Conservation (phyloP, 2,888 invertebrate genomes). For the Notodonta dromedarius region DNA sequence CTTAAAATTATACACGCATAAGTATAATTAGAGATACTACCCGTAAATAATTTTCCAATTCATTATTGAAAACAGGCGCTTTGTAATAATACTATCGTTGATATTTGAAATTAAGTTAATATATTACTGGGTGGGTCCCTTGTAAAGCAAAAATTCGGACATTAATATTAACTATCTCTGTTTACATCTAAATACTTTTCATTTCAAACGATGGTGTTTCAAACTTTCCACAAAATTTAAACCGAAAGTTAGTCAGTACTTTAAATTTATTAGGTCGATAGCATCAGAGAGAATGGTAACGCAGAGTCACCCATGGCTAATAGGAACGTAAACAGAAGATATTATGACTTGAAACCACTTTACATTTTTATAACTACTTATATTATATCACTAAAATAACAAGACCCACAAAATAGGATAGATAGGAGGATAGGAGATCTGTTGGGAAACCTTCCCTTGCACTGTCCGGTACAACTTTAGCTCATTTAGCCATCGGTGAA, state of each 20-base stretch:
- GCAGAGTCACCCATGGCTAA: conserved; percentile 7
- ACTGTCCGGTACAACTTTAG: too few species aligned
- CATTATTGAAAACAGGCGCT: too few species aligned
- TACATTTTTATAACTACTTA: background rate
- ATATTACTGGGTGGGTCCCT: background rate
- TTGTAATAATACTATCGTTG: too few species aligned
- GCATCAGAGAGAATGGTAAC: conserved; percentile 12
- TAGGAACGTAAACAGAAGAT: conserved; percentile 3
- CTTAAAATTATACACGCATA: too few species aligned
- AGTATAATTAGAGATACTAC: too few species aligned
- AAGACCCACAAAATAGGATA: too few species aligned
- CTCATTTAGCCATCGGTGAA: too few species aligned
- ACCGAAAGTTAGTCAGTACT: conserved; percentile 14
- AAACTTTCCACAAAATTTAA: conserved; percentile 13
- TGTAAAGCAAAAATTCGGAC: background rate
- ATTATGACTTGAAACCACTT: conserved; percentile 4
- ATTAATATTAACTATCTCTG: conserved; percentile 10
- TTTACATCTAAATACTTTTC: conserved; percentile 1
- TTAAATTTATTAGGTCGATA: conserved; percentile 18
- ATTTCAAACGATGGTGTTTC: conserved; percentile 5
- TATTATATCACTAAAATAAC: background rate
- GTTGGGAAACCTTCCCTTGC: too few species aligned
- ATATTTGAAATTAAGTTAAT: background rate
- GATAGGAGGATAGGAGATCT: too few species aligned
- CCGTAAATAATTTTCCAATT: too few species aligned